These are phyloP conservation scores for Melieria crassipennis DNA, from an alignment of 2,888 invertebrate genomes.

Conservation along the genomic window DNA sequence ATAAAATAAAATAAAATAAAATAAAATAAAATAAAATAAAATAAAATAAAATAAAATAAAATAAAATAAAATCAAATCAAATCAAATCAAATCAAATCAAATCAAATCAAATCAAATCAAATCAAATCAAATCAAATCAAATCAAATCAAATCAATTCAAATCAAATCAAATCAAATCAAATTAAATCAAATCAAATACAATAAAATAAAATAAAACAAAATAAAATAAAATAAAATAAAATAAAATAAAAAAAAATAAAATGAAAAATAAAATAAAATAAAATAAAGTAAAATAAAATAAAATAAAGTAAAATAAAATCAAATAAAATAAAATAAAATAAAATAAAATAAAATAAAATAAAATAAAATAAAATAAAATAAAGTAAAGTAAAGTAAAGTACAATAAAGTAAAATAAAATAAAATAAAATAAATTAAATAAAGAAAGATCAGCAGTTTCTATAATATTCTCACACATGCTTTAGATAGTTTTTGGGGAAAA, in stretches of 20 bases:
- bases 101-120: not conserved
- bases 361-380: constrained; percentile 4
- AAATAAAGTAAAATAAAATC: not conserved
- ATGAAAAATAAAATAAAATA: not conserved
- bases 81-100: not conserved
- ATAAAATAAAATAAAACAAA: not conserved
- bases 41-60: constrained; percentile 1
- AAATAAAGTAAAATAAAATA: not conserved
- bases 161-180: not conserved
- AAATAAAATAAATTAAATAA: not conserved
- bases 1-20: constrained; percentile 2
- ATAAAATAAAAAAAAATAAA: not conserved
- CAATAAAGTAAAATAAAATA: not conserved
- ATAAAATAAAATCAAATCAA: not conserved
- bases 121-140: not conserved
- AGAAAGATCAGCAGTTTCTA: not conserved
- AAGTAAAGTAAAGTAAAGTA: not conserved
- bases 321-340: constrained; percentile 4
- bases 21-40: constrained; percentile 7
- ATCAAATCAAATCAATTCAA: not conserved
- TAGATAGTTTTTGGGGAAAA: not conserved
- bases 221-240: not conserved
- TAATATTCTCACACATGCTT: not conserved
- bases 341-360: constrained; percentile 2
- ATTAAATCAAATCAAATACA: not conserved